A percentile compares a stretch with the other conserved stretches of the same genome.
These are phyloP conservation scores for Macropus fuliginosus DNA, from an alignment of 2,797 vertebrate genomes.

Conservation along the genomic window DNA sequence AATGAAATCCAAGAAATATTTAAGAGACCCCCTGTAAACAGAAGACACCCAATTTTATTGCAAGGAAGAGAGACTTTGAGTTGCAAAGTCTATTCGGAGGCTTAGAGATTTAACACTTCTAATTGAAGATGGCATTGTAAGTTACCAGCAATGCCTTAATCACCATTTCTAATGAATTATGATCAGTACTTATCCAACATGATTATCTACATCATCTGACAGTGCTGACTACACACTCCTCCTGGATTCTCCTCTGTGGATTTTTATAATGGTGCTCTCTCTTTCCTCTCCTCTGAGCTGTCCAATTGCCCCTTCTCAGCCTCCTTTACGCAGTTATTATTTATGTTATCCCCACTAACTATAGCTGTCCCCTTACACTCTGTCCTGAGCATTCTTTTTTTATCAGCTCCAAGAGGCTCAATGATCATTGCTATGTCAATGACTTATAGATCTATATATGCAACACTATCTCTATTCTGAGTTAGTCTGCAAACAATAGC, in stretches of 20 bases:
- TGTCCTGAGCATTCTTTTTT: not conserved
- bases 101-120: not conserved
- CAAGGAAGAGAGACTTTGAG: constrained; percentile 17
- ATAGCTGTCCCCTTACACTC: not conserved
- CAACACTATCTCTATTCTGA: not conserved
- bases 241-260: not conserved
- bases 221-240: not conserved
- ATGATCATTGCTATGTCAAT: not conserved
- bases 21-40: constrained; percentile 64
- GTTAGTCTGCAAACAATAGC: not conserved
- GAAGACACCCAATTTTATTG: constrained; percentile 67
- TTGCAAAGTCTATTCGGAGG: not conserved
- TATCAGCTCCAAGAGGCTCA: not conserved
- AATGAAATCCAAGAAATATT: constrained; percentile 73
- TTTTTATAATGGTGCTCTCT: not conserved
- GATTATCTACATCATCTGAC: not conserved
- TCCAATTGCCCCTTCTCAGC: not conserved
- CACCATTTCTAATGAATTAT: not conserved
- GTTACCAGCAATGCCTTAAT: not conserved
- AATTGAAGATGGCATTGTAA: not conserved
- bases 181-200: not conserved
- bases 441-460: not conserved
- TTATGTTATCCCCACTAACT: not conserved
- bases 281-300: not conserved
- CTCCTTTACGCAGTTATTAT: not conserved